phyloP scores from a whole-genome alignment of 1,140 invertebrate species.

The Trichoplusia ni region DNA sequence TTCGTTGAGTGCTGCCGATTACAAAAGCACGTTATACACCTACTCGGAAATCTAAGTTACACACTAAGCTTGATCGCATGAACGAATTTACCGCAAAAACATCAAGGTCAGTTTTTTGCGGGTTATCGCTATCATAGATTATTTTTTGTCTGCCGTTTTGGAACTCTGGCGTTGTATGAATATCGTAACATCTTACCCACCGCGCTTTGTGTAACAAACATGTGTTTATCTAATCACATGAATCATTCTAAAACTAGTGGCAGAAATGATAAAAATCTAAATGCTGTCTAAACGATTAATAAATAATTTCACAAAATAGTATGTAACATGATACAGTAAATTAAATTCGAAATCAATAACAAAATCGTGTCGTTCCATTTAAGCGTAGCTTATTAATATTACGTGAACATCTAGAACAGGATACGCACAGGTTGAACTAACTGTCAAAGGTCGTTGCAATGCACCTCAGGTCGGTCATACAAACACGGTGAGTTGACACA shows the following conservation, averaged over 20 bases:
- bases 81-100: constrained; percentile 15
- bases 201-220: constrained; percentile 3
- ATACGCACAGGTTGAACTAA: constrained; percentile 14
- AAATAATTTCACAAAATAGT: too few relatives aligned
- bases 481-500: constrained; percentile 46
- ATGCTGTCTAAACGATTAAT: too few relatives aligned
- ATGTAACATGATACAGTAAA: too few relatives aligned
- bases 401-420: constrained; percentile 6
- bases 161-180: neutral
- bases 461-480: constrained; percentile 48
- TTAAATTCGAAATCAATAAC: too few relatives aligned
- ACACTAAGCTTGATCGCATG: constrained; percentile 4
- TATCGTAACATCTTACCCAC: constrained; percentile 14
- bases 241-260: constrained; percentile 14
- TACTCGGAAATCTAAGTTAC: constrained; percentile 15
- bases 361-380: neutral
- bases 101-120: constrained; percentile 30
- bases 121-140: constrained; percentile 25
- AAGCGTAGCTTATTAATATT: constrained; percentile 1
- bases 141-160: constrained; percentile 34
- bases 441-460: constrained; percentile 42
- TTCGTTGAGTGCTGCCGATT: constrained; percentile 15
- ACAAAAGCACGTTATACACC: constrained; percentile 11
- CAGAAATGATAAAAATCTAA: too few relatives aligned
- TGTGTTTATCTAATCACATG: constrained; percentile 19